Conservation (phyloP, 1,140 invertebrate species). For the Halesus radiatus region DNA sequence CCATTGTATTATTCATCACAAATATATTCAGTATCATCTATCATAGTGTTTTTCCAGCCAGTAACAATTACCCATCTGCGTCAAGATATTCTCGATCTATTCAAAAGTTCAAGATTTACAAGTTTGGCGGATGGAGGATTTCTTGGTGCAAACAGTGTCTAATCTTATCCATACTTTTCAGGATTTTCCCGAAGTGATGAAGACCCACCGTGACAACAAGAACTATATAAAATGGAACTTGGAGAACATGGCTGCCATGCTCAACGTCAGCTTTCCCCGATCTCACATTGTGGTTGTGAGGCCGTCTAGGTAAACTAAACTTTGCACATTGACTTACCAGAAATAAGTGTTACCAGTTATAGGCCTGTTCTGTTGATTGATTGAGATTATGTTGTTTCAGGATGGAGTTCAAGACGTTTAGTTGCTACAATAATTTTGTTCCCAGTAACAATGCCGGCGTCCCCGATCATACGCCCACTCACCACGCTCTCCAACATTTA, state of each 20-base stretch:
- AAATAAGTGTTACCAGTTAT: no score
- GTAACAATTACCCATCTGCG: no score
- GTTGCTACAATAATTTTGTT: constrained; percentile 91
- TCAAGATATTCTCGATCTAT: no score
- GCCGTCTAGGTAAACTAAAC: constrained; percentile 83
- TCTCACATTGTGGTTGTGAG: constrained; percentile 81
- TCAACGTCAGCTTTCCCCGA: constrained; percentile 78
- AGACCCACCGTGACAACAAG: constrained; percentile 79
- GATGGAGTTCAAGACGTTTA: constrained; percentile 86
- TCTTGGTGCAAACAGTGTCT: no score
- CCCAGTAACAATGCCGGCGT: constrained; percentile 80
- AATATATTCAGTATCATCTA: no score
- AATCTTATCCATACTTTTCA: constrained; percentile 60
- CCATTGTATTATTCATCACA: no score
- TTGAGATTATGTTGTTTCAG: constrained; percentile 65
- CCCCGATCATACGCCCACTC: constrained; percentile 79
- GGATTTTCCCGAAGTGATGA: constrained; percentile 88
- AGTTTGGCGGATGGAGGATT: no score
- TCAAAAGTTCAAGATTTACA: no score
- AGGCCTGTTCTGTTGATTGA: background rate
- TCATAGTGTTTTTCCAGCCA: no score
- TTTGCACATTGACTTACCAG: no score
- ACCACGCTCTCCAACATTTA: constrained; percentile 79
- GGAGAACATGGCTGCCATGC: constrained; percentile 77
- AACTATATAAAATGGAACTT: constrained; percentile 84